phyloP scores from a whole-genome alignment of 2,888 invertebrate species.

The Octodonta nipae region DNA sequence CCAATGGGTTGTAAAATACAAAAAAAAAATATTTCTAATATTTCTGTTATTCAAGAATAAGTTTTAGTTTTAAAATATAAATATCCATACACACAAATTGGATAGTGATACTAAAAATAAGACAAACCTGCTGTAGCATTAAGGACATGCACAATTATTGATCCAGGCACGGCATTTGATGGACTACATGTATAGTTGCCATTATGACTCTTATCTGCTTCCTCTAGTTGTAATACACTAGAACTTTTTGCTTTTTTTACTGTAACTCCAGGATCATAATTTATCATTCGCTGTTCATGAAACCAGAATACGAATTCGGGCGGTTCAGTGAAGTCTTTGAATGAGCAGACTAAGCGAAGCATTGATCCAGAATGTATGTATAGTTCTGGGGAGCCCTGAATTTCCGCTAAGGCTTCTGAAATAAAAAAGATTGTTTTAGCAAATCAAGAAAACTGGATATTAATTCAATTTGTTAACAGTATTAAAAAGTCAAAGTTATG shows the following conservation, averaged over 20 bases:
- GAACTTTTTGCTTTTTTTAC: conserved; percentile 44
- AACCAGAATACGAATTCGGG: conserved; percentile 50
- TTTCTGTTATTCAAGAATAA: too few relatives aligned
- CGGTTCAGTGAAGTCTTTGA: conserved; percentile 43
- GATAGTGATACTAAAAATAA: too few relatives aligned
- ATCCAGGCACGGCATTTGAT: conserved; percentile 50
- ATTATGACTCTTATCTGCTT: conserved; percentile 47
- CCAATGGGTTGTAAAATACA: too few relatives aligned
- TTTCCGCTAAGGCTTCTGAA: conserved; percentile 44
- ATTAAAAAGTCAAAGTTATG: too few relatives aligned
- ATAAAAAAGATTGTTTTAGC: conserved; percentile 17
- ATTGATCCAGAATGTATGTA: conserved; percentile 46
- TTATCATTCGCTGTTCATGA: conserved; percentile 48
- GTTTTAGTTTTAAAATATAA: too few relatives aligned
- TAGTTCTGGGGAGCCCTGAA: conserved; percentile 46
- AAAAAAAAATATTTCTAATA: too few relatives aligned
- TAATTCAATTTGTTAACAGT: too few relatives aligned
- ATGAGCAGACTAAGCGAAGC: conserved; percentile 43
- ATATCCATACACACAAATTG: too few relatives aligned
- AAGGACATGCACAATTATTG: conserved; percentile 55
- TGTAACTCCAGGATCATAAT: conserved; percentile 44
- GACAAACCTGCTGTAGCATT: conserved; percentile 42
- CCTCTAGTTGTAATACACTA: conserved; percentile 54
- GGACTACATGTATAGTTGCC: conserved; percentile 61
- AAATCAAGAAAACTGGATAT: neutral